These are phyloP conservation scores for Saguinus midas DNA, from an alignment of 2,113 vertebrate genomes.

Conservation along the genomic window DNA sequence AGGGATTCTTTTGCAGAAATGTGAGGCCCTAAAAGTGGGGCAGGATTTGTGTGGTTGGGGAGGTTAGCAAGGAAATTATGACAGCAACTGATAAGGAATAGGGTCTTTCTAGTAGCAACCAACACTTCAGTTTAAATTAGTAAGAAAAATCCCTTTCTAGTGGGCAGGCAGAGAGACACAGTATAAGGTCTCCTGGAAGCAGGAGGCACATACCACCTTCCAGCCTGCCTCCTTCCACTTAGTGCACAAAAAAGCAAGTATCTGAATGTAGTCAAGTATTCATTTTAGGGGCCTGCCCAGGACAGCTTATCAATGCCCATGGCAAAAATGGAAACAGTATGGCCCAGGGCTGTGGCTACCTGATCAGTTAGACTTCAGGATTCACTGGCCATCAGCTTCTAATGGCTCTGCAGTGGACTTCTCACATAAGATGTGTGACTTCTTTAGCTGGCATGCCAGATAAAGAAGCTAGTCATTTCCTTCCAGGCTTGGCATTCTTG, in stretches of 20 bases:
- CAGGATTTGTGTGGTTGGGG: not conserved
- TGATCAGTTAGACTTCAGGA: not conserved
- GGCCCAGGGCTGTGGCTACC: not conserved
- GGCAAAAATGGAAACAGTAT: not conserved
- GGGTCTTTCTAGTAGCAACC: not conserved
- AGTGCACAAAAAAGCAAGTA: not conserved
- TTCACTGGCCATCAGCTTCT: not conserved
- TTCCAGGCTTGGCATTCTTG: not conserved
- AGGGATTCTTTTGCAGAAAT: not conserved
- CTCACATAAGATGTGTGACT: not conserved
- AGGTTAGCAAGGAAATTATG: constrained; percentile 17
- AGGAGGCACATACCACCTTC: not conserved
- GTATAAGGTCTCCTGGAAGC: not conserved
- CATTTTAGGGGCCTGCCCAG: not conserved
- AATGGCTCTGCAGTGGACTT: not conserved
- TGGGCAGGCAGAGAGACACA: not conserved
- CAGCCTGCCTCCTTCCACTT: not conserved
- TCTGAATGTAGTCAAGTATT: not conserved
- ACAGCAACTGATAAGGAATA: not conserved
- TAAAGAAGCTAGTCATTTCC: not conserved
- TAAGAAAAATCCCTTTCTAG: not conserved
- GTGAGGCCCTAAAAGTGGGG: not conserved
- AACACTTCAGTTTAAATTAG: not conserved
- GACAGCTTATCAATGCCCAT: not conserved
- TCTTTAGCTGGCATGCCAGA: not conserved